Evolutionary conservation across 2,797 vertebrate genomes (phyloP).

Genomic region (Erithacus rubecula): DNA sequence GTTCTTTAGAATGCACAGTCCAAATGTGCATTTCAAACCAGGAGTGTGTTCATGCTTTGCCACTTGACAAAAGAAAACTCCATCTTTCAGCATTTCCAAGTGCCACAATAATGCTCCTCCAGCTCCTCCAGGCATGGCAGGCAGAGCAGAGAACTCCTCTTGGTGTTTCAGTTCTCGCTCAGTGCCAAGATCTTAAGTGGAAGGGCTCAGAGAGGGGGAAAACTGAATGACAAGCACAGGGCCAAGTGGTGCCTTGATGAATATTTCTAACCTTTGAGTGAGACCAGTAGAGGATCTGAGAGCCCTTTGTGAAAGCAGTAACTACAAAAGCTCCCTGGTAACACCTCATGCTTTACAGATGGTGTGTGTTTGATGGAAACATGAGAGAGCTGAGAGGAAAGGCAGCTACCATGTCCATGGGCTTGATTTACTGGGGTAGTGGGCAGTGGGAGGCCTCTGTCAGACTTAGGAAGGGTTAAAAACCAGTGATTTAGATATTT

Average conservation of each 20-base stretch:
- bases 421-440: not conserved
- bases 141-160: not conserved
- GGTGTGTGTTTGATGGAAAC: not conserved
- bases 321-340: not conserved
- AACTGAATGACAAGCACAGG: not conserved
- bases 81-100: not conserved
- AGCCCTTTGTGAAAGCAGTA: not conserved
- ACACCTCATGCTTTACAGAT: not conserved
- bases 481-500: not conserved
- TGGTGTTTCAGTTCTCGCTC: not conserved
- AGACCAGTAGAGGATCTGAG: not conserved
- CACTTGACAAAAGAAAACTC: not conserved
- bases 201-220: not conserved
- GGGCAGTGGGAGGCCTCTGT: not conserved
- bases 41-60: not conserved
- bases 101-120: not conserved
- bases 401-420: not conserved
- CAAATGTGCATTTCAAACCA: not conserved
- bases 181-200: accelerated
- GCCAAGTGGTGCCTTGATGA: not conserved
- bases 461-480: not conserved
- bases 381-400: not conserved
- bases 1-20: not conserved
- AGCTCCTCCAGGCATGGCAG: not conserved
- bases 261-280: not conserved